Conservation (phyloP, 2,888 invertebrate genomes). For the Amphipyra berbera region DNA sequence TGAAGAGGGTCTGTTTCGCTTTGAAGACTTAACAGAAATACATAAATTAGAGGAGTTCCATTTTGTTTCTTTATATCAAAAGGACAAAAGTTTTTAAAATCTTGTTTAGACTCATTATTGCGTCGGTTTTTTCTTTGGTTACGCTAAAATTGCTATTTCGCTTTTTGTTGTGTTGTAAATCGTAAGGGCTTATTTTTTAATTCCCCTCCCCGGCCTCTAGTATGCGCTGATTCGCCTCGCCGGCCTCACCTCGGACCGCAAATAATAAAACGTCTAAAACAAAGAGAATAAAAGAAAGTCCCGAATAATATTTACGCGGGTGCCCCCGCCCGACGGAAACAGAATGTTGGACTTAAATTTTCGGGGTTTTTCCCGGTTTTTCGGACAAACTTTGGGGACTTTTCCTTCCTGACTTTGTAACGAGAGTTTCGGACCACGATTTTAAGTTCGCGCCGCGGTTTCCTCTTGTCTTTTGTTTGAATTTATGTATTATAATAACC, state of each 20-base stretch:
- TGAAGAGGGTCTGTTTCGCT: slow-evolving; percentile 73
- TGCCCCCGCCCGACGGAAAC: slow-evolving; percentile 79
- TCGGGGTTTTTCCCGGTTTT: slow-evolving; percentile 80
- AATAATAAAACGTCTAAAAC: slow-evolving; percentile 84
- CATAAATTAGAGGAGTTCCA: slow-evolving; percentile 76
- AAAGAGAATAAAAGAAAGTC: slow-evolving; percentile 83
- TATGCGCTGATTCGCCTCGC: slow-evolving; percentile 59
- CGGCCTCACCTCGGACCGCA: slow-evolving; percentile 70
- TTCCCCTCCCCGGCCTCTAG: slow-evolving; percentile 29
- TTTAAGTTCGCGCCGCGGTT: slow-evolving; percentile 78
- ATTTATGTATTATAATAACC: slow-evolving; percentile 79
- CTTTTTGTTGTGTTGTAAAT: slow-evolving; percentile 60
- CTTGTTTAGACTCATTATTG: slow-evolving; percentile 78
- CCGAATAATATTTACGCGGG: slow-evolving; percentile 85
- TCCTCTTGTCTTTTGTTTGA: slow-evolving; percentile 78
- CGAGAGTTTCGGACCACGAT: slow-evolving; percentile 77
- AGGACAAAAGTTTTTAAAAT: slow-evolving; percentile 78
- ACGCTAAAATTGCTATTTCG: slow-evolving; percentile 63
- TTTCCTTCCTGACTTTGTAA: slow-evolving; percentile 85
- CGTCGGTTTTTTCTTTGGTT: slow-evolving; percentile 64
- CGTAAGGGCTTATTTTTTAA: slow-evolving; percentile 61
- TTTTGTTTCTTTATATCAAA: slow-evolving; percentile 80
- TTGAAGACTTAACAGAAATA: slow-evolving; percentile 68
- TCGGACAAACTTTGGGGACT: slow-evolving; percentile 78
- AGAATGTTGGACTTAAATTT: slow-evolving; percentile 82